Evolutionary conservation across 1,140 invertebrate genomes (phyloP), one percentile per base, ranked within the genome.

Genomic region (Ruditapes philippinarum): DNA sequence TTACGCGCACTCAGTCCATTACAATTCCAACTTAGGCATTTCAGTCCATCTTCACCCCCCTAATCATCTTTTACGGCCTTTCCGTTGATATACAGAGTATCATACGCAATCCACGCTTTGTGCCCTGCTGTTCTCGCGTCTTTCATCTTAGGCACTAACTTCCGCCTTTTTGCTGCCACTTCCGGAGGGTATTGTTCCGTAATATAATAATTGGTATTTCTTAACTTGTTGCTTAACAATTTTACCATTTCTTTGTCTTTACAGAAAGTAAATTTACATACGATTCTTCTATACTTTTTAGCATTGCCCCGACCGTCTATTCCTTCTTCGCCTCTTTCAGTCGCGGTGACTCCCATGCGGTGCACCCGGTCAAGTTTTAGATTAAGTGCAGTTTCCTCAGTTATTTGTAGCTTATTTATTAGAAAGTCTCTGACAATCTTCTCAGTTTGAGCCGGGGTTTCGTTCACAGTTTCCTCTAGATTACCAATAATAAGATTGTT

Each of bases 71-170:
- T 45, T 14, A 76, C 17, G 3, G 40, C 14, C 40, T 76, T 40
- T 0, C 73, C 73, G 73, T 76, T 38, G 12, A 76, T 38, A 28
- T 38, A 76, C n/a, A 76, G 22, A 31, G 49, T 78, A n/a, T 78
- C 74, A 31, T 78, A 78, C 17, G 51, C 17, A n/a, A 57, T 5
- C 51, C 51, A 57, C 7, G 51, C 51, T 19, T 22, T 57, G 4
- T 14, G n/a, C 19, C 51, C 51, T 22, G 17, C n/a, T 22, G 4
- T 22, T n/a, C 51, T n/a, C n/a, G n/a, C n/a, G 17, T 57, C 51
- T n/a, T 19, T 65, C 62, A 65, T 65, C 7, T 65, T 31, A 31
- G 25, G 62, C 12, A 65, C 25, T 7, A 33, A 31, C 62, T 65
- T 31, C 19, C 28, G 12, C 33, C 25, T 65, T 36, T 28, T 65